Conservation (phyloP, 2,113 vertebrate genomes). For the Cyanocitta stelleri region DNA sequence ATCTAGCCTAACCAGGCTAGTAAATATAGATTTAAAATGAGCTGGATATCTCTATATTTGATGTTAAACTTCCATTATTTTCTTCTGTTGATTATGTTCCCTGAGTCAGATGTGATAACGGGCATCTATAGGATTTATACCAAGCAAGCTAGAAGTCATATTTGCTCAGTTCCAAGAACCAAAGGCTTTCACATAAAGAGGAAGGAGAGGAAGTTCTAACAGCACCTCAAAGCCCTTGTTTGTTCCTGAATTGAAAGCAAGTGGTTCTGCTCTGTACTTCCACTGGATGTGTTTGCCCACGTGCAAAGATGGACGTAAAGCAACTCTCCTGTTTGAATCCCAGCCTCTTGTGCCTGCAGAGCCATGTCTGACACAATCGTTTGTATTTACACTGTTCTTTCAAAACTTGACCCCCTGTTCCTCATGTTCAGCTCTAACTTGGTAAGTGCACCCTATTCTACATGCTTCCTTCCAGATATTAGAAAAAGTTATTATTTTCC, state of each 20-base stretch:
- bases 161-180: not conserved
- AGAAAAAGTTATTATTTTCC: not conserved
- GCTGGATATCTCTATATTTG: not conserved
- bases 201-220: not conserved
- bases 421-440: not conserved
- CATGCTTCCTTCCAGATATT: not conserved
- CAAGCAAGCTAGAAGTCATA: not conserved
- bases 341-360: not conserved
- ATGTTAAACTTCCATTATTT: not conserved
- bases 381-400: not conserved
- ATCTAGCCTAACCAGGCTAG: not conserved
- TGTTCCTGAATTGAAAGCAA: not conserved
- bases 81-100: not conserved
- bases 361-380: rapidly evolving
- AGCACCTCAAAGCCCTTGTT: not conserved
- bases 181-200: not conserved
- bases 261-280: not conserved
- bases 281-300: not conserved
- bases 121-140: not conserved
- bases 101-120: not conserved
- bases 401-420: not conserved
- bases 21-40: not conserved
- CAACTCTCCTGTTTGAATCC: not conserved
- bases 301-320: not conserved
- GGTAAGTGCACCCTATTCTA: not conserved